Conservation (phyloP, 2,797 vertebrate species). For the Eospalax fontanierii region DNA sequence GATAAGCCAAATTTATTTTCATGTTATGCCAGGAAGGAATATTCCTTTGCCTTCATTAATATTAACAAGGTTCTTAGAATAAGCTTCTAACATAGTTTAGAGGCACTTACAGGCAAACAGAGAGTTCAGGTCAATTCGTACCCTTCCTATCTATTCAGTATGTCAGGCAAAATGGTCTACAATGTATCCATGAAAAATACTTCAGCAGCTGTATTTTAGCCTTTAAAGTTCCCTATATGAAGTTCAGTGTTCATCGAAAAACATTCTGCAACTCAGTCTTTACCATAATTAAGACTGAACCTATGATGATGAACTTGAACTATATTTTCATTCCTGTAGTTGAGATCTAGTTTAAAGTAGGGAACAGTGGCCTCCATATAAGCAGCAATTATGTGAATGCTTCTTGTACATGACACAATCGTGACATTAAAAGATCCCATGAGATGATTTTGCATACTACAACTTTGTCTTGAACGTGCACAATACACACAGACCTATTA, state of each 20-base stretch:
- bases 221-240: conserved; percentile 38
- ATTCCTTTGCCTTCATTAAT: conserved; percentile 46
- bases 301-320: conserved; percentile 52
- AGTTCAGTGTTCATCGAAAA: conserved; percentile 48
- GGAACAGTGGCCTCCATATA: conserved; percentile 23
- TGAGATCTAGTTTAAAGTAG: conserved; percentile 61
- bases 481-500: conserved; percentile 3
- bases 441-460: conserved; percentile 29
- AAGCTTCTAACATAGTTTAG: conserved; percentile 45
- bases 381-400: conserved; percentile 17
- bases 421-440: not conserved
- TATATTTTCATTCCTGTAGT: conserved; percentile 44
- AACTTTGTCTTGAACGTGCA: conserved; percentile 48
- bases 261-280: conserved; percentile 61
- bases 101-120: conserved; percentile 48
- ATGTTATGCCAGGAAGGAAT: conserved; percentile 11
- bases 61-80: conserved; percentile 38
- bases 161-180: conserved; percentile 1
- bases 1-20: conserved; percentile 61
- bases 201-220: conserved; percentile 35
- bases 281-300: conserved; percentile 63
- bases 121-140: conserved; percentile 25
- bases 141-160: conserved; percentile 37
- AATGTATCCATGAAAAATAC: conserved; percentile 36
- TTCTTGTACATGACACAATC: not conserved